Evolutionary conservation across 2,113 vertebrate species (phyloP).

Genomic region (Paratilapia polleni): DNA sequence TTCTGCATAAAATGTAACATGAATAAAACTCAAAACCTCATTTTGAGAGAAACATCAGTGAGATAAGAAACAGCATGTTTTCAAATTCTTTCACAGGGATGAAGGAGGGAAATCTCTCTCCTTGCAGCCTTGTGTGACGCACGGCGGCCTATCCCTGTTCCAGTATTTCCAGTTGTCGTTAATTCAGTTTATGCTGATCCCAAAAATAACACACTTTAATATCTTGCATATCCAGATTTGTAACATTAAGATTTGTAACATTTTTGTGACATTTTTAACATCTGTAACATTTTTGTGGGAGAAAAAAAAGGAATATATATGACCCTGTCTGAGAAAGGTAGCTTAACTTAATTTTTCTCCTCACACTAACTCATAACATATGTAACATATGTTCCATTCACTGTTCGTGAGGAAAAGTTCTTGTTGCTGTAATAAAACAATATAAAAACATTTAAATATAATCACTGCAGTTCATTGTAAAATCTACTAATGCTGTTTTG

Average conservation of each 20-base stretch:
- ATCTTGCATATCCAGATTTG: slow-evolving; percentile 16
- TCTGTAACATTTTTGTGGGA: not conserved
- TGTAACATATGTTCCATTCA: slow-evolving; percentile 55
- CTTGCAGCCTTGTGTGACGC: not conserved
- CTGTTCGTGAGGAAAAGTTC: slow-evolving; percentile 36
- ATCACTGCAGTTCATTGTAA: slow-evolving; percentile 66
- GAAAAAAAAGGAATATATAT: not conserved
- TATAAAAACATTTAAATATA: slow-evolving; percentile 77
- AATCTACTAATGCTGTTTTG: slow-evolving; percentile 50
- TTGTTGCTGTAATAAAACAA: slow-evolving; percentile 70
- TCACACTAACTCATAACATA: slow-evolving; percentile 6
- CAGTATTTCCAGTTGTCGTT: slow-evolving; percentile 29
- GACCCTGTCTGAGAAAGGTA: slow-evolving; percentile 25
- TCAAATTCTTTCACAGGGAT: not conserved
- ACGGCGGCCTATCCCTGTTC: slow-evolving; percentile 7
- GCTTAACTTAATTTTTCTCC: slow-evolving; percentile 12
- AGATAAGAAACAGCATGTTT: slow-evolving; percentile 8
- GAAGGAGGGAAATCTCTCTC: not conserved
- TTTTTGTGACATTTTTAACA: not conserved
- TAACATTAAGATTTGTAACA: not conserved
- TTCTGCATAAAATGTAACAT: slow-evolving; percentile 33
- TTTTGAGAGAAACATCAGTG: slow-evolving; percentile 1
- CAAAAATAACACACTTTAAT: not conserved
- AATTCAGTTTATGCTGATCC: slow-evolving; percentile 34
- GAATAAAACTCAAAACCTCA: slow-evolving; percentile 21